Evolutionary conservation across 2,797 vertebrate genomes (phyloP), one percentile per base, ranked within the genome.

Genomic region (Tenualosa ilisha): DNA sequence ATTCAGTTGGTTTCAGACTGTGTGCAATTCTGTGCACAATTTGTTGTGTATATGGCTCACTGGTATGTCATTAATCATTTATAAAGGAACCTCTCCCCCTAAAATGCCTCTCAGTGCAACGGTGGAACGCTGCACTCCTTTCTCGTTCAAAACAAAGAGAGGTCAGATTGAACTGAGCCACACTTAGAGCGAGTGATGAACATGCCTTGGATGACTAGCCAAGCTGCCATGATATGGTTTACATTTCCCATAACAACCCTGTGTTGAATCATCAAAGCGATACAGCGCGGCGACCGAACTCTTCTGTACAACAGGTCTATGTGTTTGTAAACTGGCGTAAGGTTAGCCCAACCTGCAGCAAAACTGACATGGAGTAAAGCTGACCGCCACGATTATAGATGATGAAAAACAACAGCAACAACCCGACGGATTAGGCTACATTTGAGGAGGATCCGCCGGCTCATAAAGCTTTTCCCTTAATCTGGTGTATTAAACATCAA

Each of bases 311-410:
- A 43, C 72, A 79, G 72, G 72, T 20, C 5, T 31, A 6, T 46
- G 15, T 79, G 20, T 37, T 43, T 75, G 37, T n/a, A 46, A 79
- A 75, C 68, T 43, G 15, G 17, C 37, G 68, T 43, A 26, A 7
- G 46, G 1, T 12, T 51, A 51, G 68, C 68, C 7, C 37, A 79
- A 46, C 20, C 72, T 79, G 72, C 72, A 1, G 40, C 20, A 20
- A 79, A 43, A 37, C 24, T 13, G 26, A 79, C 72, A 22, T 37
- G 40, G 15, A 79, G 15, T 46, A 79, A 24, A 13, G 20, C 37
- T 79, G 37, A 46, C 72, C 22, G 37, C 72, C 17, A 79, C 20
- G 72, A 79, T 79, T 46, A 79, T 79, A 40, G 37, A 79, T 79
- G 72, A 79, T 79, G 72, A 40, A 22, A 79, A 46, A 79, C 72